Evolutionary conservation across 2,113 vertebrate species (phyloP).

Genomic region (Colossoma macropomum): DNA sequence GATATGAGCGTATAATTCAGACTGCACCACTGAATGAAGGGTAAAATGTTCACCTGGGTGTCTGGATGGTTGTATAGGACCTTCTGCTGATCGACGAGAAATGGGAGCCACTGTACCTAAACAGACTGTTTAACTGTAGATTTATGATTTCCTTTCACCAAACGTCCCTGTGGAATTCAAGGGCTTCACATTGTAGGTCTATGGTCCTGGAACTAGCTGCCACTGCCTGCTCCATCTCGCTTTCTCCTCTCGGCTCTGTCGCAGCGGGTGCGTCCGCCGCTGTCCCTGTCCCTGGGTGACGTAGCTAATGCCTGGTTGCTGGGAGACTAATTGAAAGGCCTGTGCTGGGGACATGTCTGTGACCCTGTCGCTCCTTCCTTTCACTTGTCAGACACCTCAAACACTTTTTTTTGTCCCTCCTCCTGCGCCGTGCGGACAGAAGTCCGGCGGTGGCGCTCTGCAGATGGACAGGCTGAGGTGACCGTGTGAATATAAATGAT

Average conservation of each 20-base stretch:
- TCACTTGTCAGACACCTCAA: constrained; percentile 19
- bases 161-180: no score
- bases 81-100: no score
- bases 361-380: constrained; percentile 37
- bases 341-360: background rate
- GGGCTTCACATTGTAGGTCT: no score
- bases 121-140: no score
- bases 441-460: background rate
- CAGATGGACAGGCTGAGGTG: constrained; percentile 28
- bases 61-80: no score
- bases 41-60: no score
- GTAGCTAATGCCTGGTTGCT: constrained; percentile 28
- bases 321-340: constrained; percentile 35
- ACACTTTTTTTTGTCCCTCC: background rate
- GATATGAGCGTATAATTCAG: no score
- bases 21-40: no score
- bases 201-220: no score
- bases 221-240: constrained; percentile 1
- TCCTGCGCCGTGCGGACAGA: background rate
- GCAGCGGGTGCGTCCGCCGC: no score
- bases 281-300: background rate
- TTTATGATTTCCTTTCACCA: no score
- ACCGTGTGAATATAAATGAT: constrained; percentile 37
- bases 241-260: background rate
- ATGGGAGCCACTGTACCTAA: no score